These are phyloP conservation scores for Dreissena rostriformis DNA, from an alignment of 1,140 invertebrate species.

Conservation along the genomic window DNA sequence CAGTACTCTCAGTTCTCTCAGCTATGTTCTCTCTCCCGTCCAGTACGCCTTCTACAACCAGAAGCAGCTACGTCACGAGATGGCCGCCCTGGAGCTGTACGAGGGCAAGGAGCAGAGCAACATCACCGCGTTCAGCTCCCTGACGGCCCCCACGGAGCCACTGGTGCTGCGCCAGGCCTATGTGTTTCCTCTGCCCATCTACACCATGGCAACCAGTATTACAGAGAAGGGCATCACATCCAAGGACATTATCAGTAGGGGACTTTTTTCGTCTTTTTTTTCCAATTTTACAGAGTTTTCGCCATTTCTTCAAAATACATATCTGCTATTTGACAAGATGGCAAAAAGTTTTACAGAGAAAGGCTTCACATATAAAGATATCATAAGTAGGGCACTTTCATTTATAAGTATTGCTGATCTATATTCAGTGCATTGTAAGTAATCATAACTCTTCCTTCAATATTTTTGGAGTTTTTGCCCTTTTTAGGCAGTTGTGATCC, in stretches of 20 bases:
- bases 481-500: no score
- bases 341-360: no score
- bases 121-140: constrained; percentile 91
- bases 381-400: no score
- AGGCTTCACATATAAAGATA: no score
- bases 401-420: no score
- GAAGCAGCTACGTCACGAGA: constrained; percentile 94
- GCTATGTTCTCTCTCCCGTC: constrained; percentile 53
- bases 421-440: no score
- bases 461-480: no score
- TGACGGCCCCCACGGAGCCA: constrained; percentile 85
- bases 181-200: constrained; percentile 92
- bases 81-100: constrained; percentile 96
- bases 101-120: constrained; percentile 95
- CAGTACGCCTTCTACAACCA: constrained; percentile 96
- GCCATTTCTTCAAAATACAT: no score
- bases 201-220: constrained; percentile 85
- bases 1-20: no score
- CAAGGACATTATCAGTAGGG: constrained; percentile 89
- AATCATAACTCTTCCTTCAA: no score
- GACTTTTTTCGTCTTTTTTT: not conserved
- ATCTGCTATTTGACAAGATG: no score
- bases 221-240: constrained; percentile 95
- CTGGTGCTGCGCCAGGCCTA: constrained; percentile 94
- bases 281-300: no score